Percentiles rank a stretch among this genome's conserved stretches.
Conservation (phyloP, 2,113 vertebrate species). For the Colistium nudipinnis region DNA sequence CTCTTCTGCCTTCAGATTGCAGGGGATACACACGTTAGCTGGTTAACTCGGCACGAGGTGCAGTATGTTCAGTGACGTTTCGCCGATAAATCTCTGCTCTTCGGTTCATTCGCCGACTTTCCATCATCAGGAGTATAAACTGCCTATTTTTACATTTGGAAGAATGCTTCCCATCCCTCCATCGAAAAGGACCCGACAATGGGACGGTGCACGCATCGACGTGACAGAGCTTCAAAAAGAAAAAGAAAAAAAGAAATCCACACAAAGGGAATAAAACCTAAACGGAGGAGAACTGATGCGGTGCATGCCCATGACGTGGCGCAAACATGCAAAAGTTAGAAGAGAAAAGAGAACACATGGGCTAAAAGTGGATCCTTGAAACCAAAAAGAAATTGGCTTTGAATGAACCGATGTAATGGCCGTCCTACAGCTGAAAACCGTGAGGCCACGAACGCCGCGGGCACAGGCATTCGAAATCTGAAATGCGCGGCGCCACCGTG, state of each 20-base stretch:
- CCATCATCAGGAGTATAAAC: constrained; percentile 37
- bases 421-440: not conserved
- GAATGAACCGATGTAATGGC: not conserved
- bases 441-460: constrained; percentile 8
- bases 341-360: not conserved
- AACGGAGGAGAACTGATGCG: too few species aligned
- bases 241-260: constrained; percentile 15
- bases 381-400: not conserved
- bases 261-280: constrained; percentile 27
- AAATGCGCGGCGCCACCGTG: constrained; percentile 36
- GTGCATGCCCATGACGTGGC: too few species aligned
- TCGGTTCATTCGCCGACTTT: constrained; percentile 18
- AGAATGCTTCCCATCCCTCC: constrained; percentile 29
- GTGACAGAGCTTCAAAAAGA: constrained; percentile 1
- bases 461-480: not conserved
- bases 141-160: constrained; percentile 24
- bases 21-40: not conserved
- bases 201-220: constrained; percentile 8
- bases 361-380: constrained; percentile 1
- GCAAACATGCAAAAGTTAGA: not conserved
- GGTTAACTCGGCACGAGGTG: not conserved
- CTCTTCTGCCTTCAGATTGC: not conserved
- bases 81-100: not conserved
- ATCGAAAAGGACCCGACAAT: constrained; percentile 39
- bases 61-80: too few species aligned